Evolutionary conservation across 2,113 vertebrate genomes (phyloP).

Genomic region (Polypterus senegalus): DNA sequence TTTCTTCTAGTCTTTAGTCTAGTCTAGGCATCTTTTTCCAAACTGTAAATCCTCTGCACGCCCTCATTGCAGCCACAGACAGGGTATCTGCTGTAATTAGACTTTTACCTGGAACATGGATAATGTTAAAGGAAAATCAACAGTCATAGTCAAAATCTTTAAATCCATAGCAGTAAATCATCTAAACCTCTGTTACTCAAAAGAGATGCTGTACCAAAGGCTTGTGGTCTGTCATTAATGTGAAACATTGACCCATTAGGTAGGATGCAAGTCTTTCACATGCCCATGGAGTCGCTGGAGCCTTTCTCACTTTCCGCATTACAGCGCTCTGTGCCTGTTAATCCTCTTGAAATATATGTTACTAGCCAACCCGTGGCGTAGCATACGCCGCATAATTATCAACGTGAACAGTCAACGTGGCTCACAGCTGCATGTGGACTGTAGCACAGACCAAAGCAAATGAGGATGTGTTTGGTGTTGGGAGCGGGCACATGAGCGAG

Average conservation of each 20-base stretch:
- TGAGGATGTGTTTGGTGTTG: no score
- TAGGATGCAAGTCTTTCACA: conserved; percentile 17
- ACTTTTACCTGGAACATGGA: conserved; percentile 17
- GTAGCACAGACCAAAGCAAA: no score
- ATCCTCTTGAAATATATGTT: conserved; percentile 15
- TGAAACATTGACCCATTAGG: conserved; percentile 10
- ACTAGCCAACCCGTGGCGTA: background rate
- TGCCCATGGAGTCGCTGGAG: conserved; percentile 12
- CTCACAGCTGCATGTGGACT: no score
- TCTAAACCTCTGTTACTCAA: conserved; percentile 16
- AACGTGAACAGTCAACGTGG: no score
- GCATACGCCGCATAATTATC: no score
- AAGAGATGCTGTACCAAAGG: conserved; percentile 15
- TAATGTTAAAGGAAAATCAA: conserved; percentile 11
- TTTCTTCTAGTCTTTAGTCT: conserved; percentile 5
- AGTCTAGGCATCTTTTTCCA: conserved; percentile 12
- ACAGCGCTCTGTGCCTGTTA: conserved; percentile 10
- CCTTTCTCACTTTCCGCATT: conserved; percentile 19
- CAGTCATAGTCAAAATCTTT: conserved; percentile 9
- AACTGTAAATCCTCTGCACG: background rate
- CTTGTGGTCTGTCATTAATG: conserved; percentile 20
- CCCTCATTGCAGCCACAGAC: conserved; percentile 4
- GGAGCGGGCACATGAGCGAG: no score
- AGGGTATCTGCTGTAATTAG: conserved; percentile 20
- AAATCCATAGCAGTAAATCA: conserved; percentile 11